Base-by-base conservation (phyloP, 2,888 invertebrate genomes). In the Drosophila pegasa region DNA sequence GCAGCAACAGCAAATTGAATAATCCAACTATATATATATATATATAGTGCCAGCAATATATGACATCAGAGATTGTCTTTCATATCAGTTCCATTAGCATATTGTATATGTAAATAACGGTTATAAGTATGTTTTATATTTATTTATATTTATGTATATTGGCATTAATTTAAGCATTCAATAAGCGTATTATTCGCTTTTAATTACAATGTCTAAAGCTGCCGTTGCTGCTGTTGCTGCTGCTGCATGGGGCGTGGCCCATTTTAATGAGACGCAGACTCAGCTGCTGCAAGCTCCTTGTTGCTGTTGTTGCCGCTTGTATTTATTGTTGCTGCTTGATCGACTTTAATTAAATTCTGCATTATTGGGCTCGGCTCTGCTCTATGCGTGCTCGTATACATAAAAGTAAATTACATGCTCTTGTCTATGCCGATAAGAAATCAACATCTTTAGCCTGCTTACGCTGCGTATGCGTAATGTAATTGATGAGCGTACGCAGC, bases 401-500 rank as follows among this genome's bases (percentile, higher is more conserved):
- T 6, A n/a, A 31, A 12, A 45, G 45, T 27, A 18, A 27, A 38
- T 54, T 20, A 16, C n/a, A 14, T 14, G 68, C 9, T 8, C 18
- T 12, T 38, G 37, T 29, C 52, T 48, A 45, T 45, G 54, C 38
- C 40, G 76, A 54, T 64, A 64, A 64, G 71, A 78, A 74, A 64
- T 74, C 75, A 68, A 60, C 75, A 61, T 68, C 75, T 74, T 59
- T 33, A 1, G 50, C 9, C 22, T 29, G 61, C 45, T 31, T 37
- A 59, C 62, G n/a, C 0, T 52, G 63, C 69, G 75, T 75, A 78
- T 75, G 52, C 69, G 78, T 57, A 57, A 78, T 78, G 45, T 63
- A 64, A 75, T 78, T 75, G 78, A 78, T 75, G 60, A 74, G 63
- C 43, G 38, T 29, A 40, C 38, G 47, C 50, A 47, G 43, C 10